These are phyloP conservation scores for Cherax destructor DNA, from an alignment of 1,140 invertebrate genomes.

Conservation along the genomic window DNA sequence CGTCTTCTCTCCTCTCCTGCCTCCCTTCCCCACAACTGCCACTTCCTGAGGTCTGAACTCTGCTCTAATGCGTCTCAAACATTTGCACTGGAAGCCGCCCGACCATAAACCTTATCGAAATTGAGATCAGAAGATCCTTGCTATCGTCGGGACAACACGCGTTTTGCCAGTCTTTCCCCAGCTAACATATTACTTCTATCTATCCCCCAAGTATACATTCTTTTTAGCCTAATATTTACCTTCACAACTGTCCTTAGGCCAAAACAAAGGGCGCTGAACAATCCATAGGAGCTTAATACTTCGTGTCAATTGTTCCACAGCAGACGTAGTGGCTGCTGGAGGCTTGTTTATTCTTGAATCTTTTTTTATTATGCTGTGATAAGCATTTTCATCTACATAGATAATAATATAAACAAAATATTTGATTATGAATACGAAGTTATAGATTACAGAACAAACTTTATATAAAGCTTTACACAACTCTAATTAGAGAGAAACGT, in stretches of 20 bases:
- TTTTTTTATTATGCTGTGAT: background rate
- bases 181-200: background rate
- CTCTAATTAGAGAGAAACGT: too few species aligned
- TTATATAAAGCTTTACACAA: too few species aligned
- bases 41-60: background rate
- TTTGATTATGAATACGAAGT: too few species aligned
- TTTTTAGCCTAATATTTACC: too few species aligned
- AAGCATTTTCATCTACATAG: too few species aligned
- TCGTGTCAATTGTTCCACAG: too few species aligned
- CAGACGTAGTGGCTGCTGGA: background rate
- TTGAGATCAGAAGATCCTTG: background rate
- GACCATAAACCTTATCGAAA: background rate
- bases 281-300: background rate
- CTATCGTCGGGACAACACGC: background rate
- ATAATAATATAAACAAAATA: too few species aligned
- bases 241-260: too few species aligned
- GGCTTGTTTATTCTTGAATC: background rate
- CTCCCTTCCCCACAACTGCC: background rate
- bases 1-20: background rate
- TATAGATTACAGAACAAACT: too few species aligned
- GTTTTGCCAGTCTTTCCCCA: background rate
- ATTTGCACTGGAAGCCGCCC: background rate
- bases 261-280: too few species aligned
- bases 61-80: background rate
- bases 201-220: background rate